Base-by-base conservation (phyloP, 1,140 invertebrate genomes). In the Rhopalosiphum maidis region DNA sequence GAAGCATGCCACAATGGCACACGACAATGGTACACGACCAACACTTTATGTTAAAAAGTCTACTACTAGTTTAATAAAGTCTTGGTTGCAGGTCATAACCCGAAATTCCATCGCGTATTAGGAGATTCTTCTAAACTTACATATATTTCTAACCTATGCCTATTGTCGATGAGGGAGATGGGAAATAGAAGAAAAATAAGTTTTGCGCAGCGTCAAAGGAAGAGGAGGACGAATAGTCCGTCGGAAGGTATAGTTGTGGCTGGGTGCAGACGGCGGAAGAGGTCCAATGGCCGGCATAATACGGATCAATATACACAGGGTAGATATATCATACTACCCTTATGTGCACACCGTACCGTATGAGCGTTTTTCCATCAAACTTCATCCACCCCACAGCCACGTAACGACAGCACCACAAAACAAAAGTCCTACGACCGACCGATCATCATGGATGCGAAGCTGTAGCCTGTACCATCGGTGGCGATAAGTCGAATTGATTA, bases 271-370 rank as follows among this genome's bases (percentile, higher is more conserved):
- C 37, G 15, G 37, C 18, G 43, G 90, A 4, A 46, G 46, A 21
- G 60, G 90, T 91, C 60, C 90, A 22, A 68, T 46, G 55, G 60
- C 30, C 60, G 21, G n/a, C 43, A 91, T 68, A 82, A 82, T 77
- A 68, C 90, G 90, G 90, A 91, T 91, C 90, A 91, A 91, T 91
- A 91, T 91, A 82, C 60, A 82, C 21, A 82, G 90, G 43, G 43
- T 35, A 82, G 77, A 82, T 91, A 82, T 82, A 35, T 25, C n/a
- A 4, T n/a, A 77, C 60, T 2, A 54, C 37, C 90, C 6, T 18
- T 37, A 23, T 41, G 35, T 43, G 41, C 18, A 91, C 41, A 30
- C n/a, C 18, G 25, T 43, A 23, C 22, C 37, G 89, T 60, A 41
- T 60, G 55, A 77, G 60, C 15, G 55, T 68, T n/a, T 48, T 48